Percentiles rank a stretch among this genome's conserved stretches.
phyloP scores from a whole-genome alignment of 2,113 vertebrate species.

The Rissa tridactyla region DNA sequence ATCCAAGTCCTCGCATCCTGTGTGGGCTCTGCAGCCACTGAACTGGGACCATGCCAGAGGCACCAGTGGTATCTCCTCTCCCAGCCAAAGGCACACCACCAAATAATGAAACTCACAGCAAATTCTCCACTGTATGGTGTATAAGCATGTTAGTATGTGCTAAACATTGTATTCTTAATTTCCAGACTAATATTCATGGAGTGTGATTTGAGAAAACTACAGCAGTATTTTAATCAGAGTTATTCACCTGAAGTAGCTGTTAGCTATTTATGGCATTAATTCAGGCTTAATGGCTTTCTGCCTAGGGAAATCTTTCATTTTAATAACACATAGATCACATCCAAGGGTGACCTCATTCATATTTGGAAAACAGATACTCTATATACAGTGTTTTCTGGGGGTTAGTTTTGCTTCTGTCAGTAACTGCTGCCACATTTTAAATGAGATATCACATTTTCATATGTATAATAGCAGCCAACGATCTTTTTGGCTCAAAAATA shows the following conservation, averaged over 20 bases:
- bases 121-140: accelerated
- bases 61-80: background rate
- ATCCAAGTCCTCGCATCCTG: background rate
- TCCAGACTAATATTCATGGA: background rate
- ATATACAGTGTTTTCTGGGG: background rate
- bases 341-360: background rate
- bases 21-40: background rate
- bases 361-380: background rate
- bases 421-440: background rate
- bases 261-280: conserved; percentile 20
- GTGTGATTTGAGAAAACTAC: background rate
- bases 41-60: background rate
- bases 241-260: conserved; percentile 7
- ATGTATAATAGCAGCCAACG: background rate
- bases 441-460: background rate
- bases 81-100: background rate
- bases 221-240: background rate
- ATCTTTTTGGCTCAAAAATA: background rate
- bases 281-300: background rate
- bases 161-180: background rate
- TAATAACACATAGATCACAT: background rate
- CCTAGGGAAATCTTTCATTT: background rate
- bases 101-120: accelerated
- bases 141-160: background rate
- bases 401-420: background rate